phyloP scores from a whole-genome alignment of 2,888 invertebrate species.

The Sminthurinus aureus region DNA sequence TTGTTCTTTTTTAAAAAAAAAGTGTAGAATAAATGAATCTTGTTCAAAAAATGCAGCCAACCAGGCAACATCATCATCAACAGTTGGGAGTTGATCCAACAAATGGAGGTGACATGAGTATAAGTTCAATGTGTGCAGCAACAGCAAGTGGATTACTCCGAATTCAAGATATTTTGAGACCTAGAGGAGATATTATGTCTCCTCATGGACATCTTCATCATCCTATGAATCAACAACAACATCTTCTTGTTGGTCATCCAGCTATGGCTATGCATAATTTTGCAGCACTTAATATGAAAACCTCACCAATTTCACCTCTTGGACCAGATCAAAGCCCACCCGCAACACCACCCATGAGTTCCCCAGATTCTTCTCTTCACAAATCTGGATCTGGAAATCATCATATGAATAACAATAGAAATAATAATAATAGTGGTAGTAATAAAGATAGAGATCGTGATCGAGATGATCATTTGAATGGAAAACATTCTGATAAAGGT shows the following conservation, averaged over 20 bases:
- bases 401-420: neutral
- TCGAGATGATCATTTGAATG: constrained; percentile 37
- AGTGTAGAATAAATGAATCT: constrained; percentile 52
- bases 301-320: constrained; percentile 57
- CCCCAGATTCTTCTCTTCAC: constrained; percentile 53
- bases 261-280: constrained; percentile 45
- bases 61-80: constrained; percentile 39
- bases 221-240: constrained; percentile 43
- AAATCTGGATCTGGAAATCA: constrained; percentile 40
- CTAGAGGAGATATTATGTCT: constrained; percentile 35
- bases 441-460: constrained; percentile 38
- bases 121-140: constrained; percentile 51
- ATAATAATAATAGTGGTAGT: constrained; percentile 15
- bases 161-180: constrained; percentile 59
- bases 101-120: constrained; percentile 31
- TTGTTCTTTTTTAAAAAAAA: neutral
- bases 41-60: constrained; percentile 57
- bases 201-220: constrained; percentile 40
- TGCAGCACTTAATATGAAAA: constrained; percentile 50
- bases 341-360: constrained; percentile 58
- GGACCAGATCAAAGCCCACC: constrained; percentile 60
- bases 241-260: constrained; percentile 42
- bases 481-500: constrained; percentile 56
- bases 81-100: constrained; percentile 43
- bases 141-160: constrained; percentile 54